Base-by-base conservation (phyloP, 64 coral and sea anemone species). In the Stichodactyla helianthus region DNA sequence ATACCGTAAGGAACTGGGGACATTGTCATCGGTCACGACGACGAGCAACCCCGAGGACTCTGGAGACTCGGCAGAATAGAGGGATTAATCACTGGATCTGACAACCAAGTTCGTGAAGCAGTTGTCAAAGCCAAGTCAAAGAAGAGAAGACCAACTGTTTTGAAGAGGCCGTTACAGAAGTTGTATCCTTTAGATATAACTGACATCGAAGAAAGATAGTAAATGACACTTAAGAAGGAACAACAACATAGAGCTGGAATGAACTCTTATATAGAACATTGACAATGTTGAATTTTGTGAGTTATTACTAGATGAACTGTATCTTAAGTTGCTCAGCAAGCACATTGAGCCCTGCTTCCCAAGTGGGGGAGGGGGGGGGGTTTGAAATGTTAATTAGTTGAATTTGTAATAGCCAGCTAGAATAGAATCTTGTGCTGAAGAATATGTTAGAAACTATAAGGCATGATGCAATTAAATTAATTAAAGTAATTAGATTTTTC, bases 151-250 rank as follows among this genome's bases (percentile, higher is more conserved):
- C 85, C 85, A 68, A 51, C 65, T 51, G 6, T 8, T 51, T 86
- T 86, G 60, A 63, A 71, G 59, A 44, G 85, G 59, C 85, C n/a
- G 59, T 50, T 86, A 86, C 85, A 86, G 44, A 86, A 59, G 65
- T 53, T 86, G 59, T 86, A 86, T 44, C 85, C 85, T 53, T 17
- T 86, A 51, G 56, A 70, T 60, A 71, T 86, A 86, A 86, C 52
- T 35, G 65, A 60, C 85, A 53, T n/a, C n/a, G n/a, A 59, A 17
- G 22, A 71, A 60, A 61, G 71, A 86, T 2, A 70, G 10, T 70
- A n/a, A 70, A 70, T 18, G 9, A 70, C 64, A n/a, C 10, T 70
- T 62, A 7, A 84, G 52, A 55, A 84, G n/a, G 53, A 84, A 84
- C 15, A n/a, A n/a, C n/a, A n/a, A n/a, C n/a, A n/a, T n/a, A n/a